phyloP scores from a whole-genome alignment of 2,888 invertebrate species.

The Platycheirus rosarum region DNA sequence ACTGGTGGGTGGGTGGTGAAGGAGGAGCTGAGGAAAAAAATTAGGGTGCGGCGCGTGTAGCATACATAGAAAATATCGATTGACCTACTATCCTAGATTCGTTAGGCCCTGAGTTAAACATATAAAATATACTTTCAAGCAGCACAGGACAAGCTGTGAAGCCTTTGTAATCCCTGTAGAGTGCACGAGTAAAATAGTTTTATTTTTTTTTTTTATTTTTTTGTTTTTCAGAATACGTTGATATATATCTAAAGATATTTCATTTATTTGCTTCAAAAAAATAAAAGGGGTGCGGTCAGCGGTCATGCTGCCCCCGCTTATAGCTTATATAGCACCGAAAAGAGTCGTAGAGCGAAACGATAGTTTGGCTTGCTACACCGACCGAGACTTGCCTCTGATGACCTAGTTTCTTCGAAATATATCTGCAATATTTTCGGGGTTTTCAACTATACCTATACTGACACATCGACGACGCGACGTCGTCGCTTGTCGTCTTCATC shows the following conservation, averaged over 20 bases:
- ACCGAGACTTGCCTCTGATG: constrained; percentile 53
- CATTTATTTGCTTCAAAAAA: constrained; percentile 39
- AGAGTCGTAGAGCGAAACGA: constrained; percentile 18
- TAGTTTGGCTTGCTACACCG: constrained; percentile 60
- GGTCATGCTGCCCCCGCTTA: constrained; percentile 32
- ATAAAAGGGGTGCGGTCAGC: no score
- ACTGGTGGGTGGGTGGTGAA: constrained; percentile 20
- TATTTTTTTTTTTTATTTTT: constrained; percentile 25
- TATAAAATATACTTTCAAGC: constrained; percentile 1
- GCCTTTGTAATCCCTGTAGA: constrained; percentile 61
- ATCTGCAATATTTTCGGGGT: constrained; percentile 65
- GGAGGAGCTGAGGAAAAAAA: constrained; percentile 34
- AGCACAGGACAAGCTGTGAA: constrained; percentile 38
- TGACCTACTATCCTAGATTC: constrained; percentile 66
- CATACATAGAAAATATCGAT: constrained; percentile 71
- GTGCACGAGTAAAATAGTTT: constrained; percentile 30
- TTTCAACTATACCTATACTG: constrained; percentile 6
- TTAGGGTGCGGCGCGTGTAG: constrained; percentile 65
- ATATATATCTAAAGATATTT: constrained; percentile 45
- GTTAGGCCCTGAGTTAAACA: constrained; percentile 38
- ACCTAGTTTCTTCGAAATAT: constrained; percentile 56
- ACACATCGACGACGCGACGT: constrained; percentile 4
- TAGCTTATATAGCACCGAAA: not conserved
- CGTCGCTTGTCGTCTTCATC: constrained; percentile 21
- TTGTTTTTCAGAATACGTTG: constrained; percentile 10